Evolutionary conservation across 1,140 invertebrate species (phyloP), one percentile per base, ranked within the genome.

Genomic region (Drosophila murphyi): DNA sequence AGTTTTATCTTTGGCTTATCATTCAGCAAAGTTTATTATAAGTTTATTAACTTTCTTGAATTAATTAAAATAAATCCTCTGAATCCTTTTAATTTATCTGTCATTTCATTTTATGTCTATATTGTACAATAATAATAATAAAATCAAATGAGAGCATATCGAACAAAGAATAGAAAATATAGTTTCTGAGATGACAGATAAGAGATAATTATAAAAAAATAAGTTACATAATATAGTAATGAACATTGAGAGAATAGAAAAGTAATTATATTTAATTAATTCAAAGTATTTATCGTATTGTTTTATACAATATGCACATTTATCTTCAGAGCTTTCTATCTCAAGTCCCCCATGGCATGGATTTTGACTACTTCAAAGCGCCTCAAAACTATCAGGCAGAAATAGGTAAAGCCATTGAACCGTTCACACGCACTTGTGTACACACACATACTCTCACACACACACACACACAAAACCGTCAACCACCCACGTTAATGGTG

Each of bases 361-460:
- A 59, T 28, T 50, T 68, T 59, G 12, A 68, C 20, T 20, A 68
- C 37, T 59, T 67, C 54, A 67, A 72, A 67, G 70, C 50, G 37
- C 47, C 34, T 54, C 43, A 55, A 71, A 60, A 39, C 50, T 37
- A 48, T 55, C 32, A 39, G 3, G 55, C 39, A 60, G 7, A 59
- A 8, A 34, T 45, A 28, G 32, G n/a, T 29, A 71, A 62, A 54
- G 32, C 59, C 59, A 63, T 70, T 70, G 50, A 62, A 55, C 67
- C 20, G 31, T 2, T 50, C 59, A 56, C 57, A 55, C 55, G 20
- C 47, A 29, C 59, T 20, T 20, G 20, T 20, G 20, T 20, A 12
- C 12, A 12, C 12, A 12, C 12, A 12, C 12, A 12, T 0, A 12
- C 12, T 0, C 12, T 5, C n/a, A 41, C 56, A 37, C 32, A 20